Conservation (phyloP, 2,797 vertebrate species). For the Catamblyrhynchus diadema region DNA sequence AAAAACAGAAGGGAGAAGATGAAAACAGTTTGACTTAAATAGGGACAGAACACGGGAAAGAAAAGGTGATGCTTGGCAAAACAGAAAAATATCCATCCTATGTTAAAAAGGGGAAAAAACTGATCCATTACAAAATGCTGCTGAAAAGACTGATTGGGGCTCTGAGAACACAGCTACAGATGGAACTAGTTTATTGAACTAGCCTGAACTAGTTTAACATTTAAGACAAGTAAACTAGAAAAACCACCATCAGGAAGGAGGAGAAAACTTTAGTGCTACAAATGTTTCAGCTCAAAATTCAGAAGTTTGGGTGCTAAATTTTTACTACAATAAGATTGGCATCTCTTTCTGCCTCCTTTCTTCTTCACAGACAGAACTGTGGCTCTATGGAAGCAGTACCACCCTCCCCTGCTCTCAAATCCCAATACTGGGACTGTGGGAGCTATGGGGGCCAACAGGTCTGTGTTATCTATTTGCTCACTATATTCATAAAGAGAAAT, state of each 20-base stretch:
- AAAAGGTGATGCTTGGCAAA: not conserved
- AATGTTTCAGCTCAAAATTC: not conserved
- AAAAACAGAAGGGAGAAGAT: not conserved
- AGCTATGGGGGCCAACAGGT: not conserved
- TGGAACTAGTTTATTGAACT: not conserved
- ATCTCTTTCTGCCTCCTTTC: not conserved
- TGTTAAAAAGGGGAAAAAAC: not conserved
- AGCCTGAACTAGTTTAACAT: not conserved
- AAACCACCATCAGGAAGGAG: not conserved
- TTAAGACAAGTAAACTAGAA: not conserved
- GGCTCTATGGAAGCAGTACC: not conserved
- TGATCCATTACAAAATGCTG: not conserved
- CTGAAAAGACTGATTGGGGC: not conserved
- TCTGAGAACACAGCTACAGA: not conserved
- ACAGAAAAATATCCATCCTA: not conserved
- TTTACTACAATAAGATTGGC: not conserved
- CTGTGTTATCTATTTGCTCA: not conserved
- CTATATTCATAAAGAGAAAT: not conserved
- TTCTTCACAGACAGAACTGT: rapidly evolving
- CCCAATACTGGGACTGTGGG: rapidly evolving
- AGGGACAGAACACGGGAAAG: not conserved
- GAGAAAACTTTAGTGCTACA: not conserved
- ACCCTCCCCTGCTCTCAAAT: not conserved
- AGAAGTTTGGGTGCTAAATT: not conserved
- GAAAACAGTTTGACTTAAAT: not conserved